Evolutionary conservation across 2,113 vertebrate species (phyloP).

Genomic region (Columba janthina): DNA sequence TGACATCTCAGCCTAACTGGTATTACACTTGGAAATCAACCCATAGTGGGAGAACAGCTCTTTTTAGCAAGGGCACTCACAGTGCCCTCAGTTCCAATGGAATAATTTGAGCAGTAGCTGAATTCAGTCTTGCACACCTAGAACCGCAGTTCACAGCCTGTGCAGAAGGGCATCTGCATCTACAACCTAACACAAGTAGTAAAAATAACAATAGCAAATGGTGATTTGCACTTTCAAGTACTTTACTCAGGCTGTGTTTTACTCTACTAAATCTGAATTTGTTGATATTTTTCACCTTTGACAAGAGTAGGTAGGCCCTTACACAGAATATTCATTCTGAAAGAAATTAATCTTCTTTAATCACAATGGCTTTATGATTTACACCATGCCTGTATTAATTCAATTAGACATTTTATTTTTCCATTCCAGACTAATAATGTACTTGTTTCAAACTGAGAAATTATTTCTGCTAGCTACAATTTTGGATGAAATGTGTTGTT

Average conservation of each 20-base stretch:
- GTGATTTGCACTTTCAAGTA: background rate
- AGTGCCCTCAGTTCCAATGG: background rate
- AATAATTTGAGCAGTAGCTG: background rate
- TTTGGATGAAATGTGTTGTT: background rate
- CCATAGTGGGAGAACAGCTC: background rate
- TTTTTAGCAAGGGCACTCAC: background rate
- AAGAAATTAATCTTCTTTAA: constrained; percentile 43
- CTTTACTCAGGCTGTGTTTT: background rate
- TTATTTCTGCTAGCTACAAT: background rate
- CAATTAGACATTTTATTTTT: constrained; percentile 4
- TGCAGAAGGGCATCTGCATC: background rate
- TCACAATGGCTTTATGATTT: background rate
- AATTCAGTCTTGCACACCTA: background rate
- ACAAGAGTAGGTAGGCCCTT: background rate
- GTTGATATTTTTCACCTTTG: background rate
- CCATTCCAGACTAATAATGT: background rate
- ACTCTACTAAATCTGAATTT: background rate
- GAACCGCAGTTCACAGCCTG: background rate
- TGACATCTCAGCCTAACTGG: background rate
- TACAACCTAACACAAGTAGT: background rate
- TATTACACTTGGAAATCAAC: background rate
- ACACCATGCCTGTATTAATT: background rate
- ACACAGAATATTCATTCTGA: background rate
- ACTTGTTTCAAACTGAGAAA: background rate
- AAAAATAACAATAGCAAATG: background rate